Evolutionary conservation across 1,140 invertebrate species (phyloP).

Genomic region (Vanessa atalanta): DNA sequence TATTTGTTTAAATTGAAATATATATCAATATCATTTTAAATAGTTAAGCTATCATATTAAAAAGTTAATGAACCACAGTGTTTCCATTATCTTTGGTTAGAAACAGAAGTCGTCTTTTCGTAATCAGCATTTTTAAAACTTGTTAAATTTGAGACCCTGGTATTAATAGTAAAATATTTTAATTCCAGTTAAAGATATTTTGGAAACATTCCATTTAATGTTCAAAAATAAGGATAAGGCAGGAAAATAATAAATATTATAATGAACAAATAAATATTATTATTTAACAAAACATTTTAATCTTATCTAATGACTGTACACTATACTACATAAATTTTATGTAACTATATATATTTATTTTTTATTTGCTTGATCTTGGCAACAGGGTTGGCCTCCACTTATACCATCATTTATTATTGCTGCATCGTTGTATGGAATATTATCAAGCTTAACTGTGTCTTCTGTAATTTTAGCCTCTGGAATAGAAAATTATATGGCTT

Average conservation of each 20-base stretch:
- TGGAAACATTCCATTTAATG: no score
- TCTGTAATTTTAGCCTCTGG: conserved; percentile 80
- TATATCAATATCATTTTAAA: no score
- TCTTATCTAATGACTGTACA: not conserved
- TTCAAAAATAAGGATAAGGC: no score
- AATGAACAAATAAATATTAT: conserved; percentile 1
- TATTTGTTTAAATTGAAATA: no score
- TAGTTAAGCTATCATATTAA: no score
- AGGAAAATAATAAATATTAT: not conserved
- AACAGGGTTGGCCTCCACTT: conserved; percentile 47
- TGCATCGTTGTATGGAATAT: conserved; percentile 78
- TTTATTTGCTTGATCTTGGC: conserved; percentile 54
- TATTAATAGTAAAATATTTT: no score
- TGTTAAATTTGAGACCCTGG: no score
- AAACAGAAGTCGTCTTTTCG: no score
- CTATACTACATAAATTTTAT: not conserved
- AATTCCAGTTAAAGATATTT: no score
- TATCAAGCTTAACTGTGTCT: conserved; percentile 81
- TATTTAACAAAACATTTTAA: not conserved
- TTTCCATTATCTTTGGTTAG: no score
- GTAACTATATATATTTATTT: conserved; percentile 29
- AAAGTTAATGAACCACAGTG: no score
- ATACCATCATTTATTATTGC: conserved; percentile 50
- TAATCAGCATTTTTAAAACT: no score
- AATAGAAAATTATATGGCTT: conserved; percentile 39